Evolutionary conservation across 2,797 vertebrate genomes (phyloP).

Genomic region (Holocentrus rufus): DNA sequence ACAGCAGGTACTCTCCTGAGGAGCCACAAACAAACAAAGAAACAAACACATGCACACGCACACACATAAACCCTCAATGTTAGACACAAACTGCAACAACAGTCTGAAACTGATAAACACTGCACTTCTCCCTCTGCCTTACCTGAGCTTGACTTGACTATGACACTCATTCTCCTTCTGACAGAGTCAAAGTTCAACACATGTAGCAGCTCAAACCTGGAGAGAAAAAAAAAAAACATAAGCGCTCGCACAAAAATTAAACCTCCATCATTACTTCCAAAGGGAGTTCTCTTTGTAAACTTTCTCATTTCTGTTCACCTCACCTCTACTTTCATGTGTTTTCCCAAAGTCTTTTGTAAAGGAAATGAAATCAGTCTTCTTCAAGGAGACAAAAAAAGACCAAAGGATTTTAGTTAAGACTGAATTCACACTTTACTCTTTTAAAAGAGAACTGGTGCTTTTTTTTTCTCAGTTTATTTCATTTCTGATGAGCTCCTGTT

Average conservation of each 20-base stretch:
- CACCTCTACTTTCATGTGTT: background rate
- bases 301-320: background rate
- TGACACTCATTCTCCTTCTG: slow-evolving; percentile 96
- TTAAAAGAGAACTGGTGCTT: background rate
- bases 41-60: slow-evolving; percentile 13
- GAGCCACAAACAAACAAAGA: slow-evolving; percentile 41
- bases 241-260: background rate
- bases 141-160: slow-evolving; percentile 92
- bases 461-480: background rate
- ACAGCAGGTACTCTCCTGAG: slow-evolving; percentile 92
- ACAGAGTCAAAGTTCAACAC: slow-evolving; percentile 96
- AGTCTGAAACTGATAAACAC: background rate
- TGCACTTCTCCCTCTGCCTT: slow-evolving; percentile 22
- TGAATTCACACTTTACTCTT: background rate
- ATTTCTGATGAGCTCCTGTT: background rate
- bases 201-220: slow-evolving; percentile 92
- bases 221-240: slow-evolving; percentile 31
- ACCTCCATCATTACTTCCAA: background rate
- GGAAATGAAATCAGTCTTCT: background rate
- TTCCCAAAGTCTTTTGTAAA: background rate
- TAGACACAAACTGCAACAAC: slow-evolving; percentile 8
- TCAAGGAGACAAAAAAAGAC: too few relatives aligned
- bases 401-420: background rate
- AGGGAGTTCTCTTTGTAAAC: background rate
- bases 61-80: background rate